Conservation (phyloP, 2,888 invertebrate species). For the Leistus spinibarbis region DNA sequence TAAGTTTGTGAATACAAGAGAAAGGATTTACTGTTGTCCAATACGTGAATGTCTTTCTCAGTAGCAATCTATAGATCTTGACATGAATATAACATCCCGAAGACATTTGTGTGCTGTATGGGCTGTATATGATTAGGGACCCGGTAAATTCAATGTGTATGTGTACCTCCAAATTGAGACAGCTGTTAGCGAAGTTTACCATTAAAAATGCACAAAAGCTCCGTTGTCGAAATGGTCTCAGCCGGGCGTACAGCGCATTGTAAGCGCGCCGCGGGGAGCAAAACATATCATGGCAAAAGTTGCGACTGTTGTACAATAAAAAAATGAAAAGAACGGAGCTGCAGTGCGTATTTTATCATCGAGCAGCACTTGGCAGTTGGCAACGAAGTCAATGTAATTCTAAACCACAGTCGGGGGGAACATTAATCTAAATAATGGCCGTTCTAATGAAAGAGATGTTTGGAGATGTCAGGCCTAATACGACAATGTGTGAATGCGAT, state of each 20-base stretch:
- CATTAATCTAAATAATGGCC: constrained; percentile 60
- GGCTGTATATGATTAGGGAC: not conserved
- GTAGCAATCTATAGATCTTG: not conserved
- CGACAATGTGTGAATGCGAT: constrained; percentile 60
- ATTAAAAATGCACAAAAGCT: constrained; percentile 49
- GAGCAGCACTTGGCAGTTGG: constrained; percentile 52
- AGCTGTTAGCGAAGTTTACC: constrained; percentile 51
- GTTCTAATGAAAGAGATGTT: constrained; percentile 59
- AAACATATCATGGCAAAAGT: constrained; percentile 53
- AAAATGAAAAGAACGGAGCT: constrained; percentile 44
- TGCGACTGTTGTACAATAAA: constrained; percentile 50
- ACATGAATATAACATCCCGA: not conserved
- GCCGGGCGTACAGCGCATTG: constrained; percentile 47
- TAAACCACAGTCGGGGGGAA: constrained; percentile 57
- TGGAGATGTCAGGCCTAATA: constrained; percentile 59
- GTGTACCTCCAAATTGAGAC: constrained; percentile 51
- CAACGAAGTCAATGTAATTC: constrained; percentile 54
- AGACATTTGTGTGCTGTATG: not conserved
- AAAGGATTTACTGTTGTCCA: no score
- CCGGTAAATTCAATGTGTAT: not conserved
- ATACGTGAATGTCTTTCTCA: not conserved
- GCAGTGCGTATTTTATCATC: constrained; percentile 52
- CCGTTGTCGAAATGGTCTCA: not conserved
- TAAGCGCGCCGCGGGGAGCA: constrained; percentile 50
- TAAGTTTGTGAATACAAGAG: no score